Percentiles rank a stretch among this genome's conserved stretches.
Evolutionary conservation across 1,140 invertebrate genomes (phyloP).

Genomic region (Drosophila nigrodunni): DNA sequence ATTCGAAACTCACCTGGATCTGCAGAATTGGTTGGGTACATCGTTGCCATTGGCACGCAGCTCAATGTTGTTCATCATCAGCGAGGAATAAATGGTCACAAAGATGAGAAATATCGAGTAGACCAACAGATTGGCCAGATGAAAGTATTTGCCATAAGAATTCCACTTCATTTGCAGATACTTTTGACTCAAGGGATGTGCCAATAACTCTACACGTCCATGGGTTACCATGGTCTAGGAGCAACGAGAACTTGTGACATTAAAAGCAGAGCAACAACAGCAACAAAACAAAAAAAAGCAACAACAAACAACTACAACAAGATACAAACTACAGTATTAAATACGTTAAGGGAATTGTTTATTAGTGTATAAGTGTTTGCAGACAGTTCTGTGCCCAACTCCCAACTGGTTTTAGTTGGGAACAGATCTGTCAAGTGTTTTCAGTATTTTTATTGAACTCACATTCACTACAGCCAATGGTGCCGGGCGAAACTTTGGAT

Average conservation of each 20-base stretch:
- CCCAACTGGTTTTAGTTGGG: not conserved
- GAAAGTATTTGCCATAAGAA: constrained; percentile 94
- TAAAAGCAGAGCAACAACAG: constrained; percentile 19
- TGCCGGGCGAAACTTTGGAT: constrained; percentile 87
- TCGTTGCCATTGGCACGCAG: constrained; percentile 45
- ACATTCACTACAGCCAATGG: constrained; percentile 89
- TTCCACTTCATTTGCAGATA: constrained; percentile 96
- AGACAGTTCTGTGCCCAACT: not conserved
- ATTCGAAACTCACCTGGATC: constrained; percentile 42
- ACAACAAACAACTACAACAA: constrained; percentile 2
- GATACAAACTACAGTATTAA: not conserved
- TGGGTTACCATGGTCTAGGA: constrained; percentile 92
- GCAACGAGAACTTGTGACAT: constrained; percentile 8
- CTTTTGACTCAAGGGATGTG: constrained; percentile 93
- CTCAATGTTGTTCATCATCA: constrained; percentile 86
- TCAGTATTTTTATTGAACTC: constrained; percentile 82
- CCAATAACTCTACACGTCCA: constrained; percentile 91
- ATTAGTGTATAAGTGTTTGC: not conserved
- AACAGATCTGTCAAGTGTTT: not conserved
- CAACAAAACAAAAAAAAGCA: not conserved
- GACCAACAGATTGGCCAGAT: constrained; percentile 90
- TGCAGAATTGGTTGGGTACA: constrained; percentile 61
- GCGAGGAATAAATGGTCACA: constrained; percentile 89
- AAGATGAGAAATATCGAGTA: constrained; percentile 91
- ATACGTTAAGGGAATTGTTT: not conserved